phyloP scores from a whole-genome alignment of 2,797 vertebrate genomes.

The Myiothlypis chrysogaster region DNA sequence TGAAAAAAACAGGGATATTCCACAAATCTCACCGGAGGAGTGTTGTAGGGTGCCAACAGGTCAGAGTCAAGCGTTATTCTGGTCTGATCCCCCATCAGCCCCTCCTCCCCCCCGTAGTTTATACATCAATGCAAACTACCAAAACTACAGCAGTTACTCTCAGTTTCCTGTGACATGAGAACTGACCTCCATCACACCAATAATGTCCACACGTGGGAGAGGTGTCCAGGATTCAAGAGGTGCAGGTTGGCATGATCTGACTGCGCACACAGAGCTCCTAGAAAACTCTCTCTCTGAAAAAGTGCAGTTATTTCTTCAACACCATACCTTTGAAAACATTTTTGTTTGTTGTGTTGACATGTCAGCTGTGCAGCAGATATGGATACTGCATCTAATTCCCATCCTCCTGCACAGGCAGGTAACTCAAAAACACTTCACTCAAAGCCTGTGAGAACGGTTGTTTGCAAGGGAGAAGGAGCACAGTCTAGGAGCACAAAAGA shows the following conservation, averaged over 20 bases:
- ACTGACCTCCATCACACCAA: neutral
- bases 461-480: neutral
- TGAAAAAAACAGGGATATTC: neutral
- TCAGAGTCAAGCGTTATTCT: neutral
- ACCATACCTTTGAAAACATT: neutral
- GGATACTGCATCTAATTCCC: neutral
- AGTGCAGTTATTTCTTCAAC: neutral
- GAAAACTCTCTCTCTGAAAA: neutral
- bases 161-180: neutral
- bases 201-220: fast-evolving
- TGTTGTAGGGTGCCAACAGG: neutral
- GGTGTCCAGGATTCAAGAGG: neutral
- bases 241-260: neutral
- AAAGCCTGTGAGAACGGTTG: neutral
- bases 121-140: neutral
- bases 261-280: neutral
- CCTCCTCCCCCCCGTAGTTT: neutral
- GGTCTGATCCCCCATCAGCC: neutral
- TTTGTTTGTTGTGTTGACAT: neutral
- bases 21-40: neutral
- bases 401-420: neutral
- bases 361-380: neutral
- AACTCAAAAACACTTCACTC: neutral
- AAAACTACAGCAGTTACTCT: neutral
- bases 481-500: neutral